These are phyloP conservation scores for Heteronetta atricapilla DNA, from an alignment of 2,113 vertebrate species.

Conservation along the genomic window DNA sequence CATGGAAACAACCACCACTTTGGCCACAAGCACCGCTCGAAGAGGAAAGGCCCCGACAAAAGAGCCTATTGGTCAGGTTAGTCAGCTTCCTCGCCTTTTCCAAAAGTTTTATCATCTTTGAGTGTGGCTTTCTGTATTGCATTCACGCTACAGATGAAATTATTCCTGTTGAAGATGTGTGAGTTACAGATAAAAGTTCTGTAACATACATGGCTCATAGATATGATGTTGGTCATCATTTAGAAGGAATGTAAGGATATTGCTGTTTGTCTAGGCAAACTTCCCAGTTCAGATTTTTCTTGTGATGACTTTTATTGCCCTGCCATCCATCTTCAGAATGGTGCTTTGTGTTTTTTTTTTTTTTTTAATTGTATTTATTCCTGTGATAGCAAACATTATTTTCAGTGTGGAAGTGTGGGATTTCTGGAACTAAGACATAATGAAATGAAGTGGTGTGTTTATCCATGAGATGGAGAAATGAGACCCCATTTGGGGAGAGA, in stretches of 20 bases:
- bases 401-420: background rate
- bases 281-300: background rate
- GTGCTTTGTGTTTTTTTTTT: background rate
- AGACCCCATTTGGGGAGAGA: background rate
- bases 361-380: background rate
- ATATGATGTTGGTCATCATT: background rate
- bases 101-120: background rate
- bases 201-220: accelerated
- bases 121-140: accelerated
- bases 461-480: background rate
- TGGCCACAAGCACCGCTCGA: conserved; percentile 87
- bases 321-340: background rate
- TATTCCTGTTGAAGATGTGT: background rate
- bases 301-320: background rate
- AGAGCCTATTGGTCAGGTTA: conserved; percentile 90
- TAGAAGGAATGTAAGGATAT: background rate
- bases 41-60: conserved; percentile 91
- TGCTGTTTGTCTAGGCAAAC: background rate
- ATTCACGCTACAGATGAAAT: background rate
- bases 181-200: background rate
- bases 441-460: background rate
- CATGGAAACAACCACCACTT: conserved; percentile 97
- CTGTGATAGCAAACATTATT: background rate
- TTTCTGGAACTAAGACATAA: background rate
- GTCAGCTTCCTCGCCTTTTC: background rate